These are phyloP conservation scores for Axinella damicornis DNA, from an alignment of 37 sponge, comb jelly and placozoan genomes.

Conservation along the genomic window DNA sequence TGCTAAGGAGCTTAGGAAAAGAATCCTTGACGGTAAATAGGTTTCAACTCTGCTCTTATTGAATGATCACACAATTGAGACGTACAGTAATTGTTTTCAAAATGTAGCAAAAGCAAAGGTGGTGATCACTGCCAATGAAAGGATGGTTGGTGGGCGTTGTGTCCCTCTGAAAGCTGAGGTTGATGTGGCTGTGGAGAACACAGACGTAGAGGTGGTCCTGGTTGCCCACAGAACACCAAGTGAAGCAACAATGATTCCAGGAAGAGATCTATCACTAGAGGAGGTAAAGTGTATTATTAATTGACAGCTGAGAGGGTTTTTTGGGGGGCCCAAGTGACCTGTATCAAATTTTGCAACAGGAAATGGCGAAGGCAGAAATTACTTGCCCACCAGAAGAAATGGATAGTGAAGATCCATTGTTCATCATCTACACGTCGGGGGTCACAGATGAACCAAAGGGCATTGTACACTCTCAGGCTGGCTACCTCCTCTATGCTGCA, in stretches of 20 bases:
- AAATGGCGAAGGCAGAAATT: constrained; percentile 53
- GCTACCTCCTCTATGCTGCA: constrained; percentile 87
- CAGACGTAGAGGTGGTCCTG: constrained; percentile 68
- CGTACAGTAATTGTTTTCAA: no score
- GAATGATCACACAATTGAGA: no score
- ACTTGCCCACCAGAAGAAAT: constrained; percentile 76
- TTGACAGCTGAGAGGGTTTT: no score
- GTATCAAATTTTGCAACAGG: constrained; percentile 29
- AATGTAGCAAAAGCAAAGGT: constrained; percentile 67
- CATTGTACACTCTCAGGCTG: constrained; percentile 91
- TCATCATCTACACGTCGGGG: constrained; percentile 93
- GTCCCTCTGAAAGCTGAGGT: constrained; percentile 77
- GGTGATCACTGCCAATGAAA: constrained; percentile 85
- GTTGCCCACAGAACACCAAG: constrained; percentile 75
- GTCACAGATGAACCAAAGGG: constrained; percentile 93
- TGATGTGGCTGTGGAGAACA: constrained; percentile 68
- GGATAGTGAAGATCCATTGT: constrained; percentile 89
- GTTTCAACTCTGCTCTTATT: not conserved
- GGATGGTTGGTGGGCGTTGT: constrained; percentile 80
- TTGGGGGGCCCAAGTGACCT: no score
- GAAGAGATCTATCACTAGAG: no score
- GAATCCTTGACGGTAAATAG: constrained; percentile 65
- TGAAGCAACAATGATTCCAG: constrained; percentile 22
- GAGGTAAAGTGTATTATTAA: no score
- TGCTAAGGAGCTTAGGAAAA: constrained; percentile 80